These are phyloP conservation scores for Acanthacorydalis orientalis DNA, from an alignment of 2,888 invertebrate genomes.

Conservation along the genomic window DNA sequence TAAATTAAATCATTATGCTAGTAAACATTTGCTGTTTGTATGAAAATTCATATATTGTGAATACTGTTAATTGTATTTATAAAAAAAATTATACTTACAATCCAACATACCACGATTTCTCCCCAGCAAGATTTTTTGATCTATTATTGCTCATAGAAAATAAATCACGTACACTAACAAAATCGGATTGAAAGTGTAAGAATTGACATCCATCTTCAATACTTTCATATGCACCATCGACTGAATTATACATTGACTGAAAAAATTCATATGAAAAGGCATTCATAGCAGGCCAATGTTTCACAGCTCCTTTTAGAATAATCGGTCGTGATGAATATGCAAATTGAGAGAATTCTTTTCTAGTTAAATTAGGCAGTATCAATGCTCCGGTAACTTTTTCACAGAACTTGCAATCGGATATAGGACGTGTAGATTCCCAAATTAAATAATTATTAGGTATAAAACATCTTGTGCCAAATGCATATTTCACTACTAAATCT, in stretches of 20 bases:
- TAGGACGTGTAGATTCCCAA: slow-evolving; percentile 74
- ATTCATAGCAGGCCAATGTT: slow-evolving; percentile 59
- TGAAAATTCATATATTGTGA: slow-evolving; percentile 5
- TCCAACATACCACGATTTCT: slow-evolving; percentile 76
- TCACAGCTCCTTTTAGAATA: slow-evolving; percentile 56
- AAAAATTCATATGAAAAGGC: slow-evolving; percentile 50
- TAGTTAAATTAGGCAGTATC: slow-evolving; percentile 48
- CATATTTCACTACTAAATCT: slow-evolving; percentile 14
- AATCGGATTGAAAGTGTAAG: slow-evolving; percentile 69
- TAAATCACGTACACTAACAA: slow-evolving; percentile 58
- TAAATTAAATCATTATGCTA: background rate
- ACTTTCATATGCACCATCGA: slow-evolving; percentile 53
- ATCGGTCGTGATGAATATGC: slow-evolving; percentile 69
- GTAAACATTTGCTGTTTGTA: background rate
- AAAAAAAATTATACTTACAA: slow-evolving; percentile 41
- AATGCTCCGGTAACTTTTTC: slow-evolving; percentile 46
- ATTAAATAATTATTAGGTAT: slow-evolving; percentile 69
- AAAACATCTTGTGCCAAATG: slow-evolving; percentile 51
- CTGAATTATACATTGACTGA: slow-evolving; percentile 47
- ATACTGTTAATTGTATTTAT: no score
- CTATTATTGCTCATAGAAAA: slow-evolving; percentile 55
- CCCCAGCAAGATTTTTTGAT: slow-evolving; percentile 39
- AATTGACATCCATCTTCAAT: slow-evolving; percentile 73
- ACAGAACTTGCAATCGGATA: slow-evolving; percentile 69
- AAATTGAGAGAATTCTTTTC: slow-evolving; percentile 48